phyloP scores from a whole-genome alignment of 2,797 vertebrate genomes.

The Phoxinus dragarum region DNA sequence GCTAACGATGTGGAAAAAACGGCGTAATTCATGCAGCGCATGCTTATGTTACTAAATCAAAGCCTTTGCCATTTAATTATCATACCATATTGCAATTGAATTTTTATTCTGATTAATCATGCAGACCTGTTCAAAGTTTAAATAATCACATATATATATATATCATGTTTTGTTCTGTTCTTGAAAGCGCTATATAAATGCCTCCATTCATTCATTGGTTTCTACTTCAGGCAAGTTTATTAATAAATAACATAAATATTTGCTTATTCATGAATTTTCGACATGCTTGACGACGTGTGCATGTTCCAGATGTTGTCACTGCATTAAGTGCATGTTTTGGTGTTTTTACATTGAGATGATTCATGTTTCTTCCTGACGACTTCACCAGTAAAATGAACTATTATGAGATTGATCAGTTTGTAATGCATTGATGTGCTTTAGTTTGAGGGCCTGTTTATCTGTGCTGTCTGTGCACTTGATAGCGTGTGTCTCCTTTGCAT shows the following conservation, averaged over 20 bases:
- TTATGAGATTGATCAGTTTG: background rate
- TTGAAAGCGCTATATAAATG: too few relatives aligned
- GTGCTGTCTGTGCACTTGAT: conserved; percentile 53
- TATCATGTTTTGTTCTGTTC: background rate
- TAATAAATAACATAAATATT: background rate
- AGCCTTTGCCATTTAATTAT: background rate
- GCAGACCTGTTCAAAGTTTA: background rate
- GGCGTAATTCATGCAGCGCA: background rate
- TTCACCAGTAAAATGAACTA: background rate
- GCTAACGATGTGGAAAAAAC: background rate
- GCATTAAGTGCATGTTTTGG: background rate
- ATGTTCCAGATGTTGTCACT: background rate
- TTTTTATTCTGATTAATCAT: background rate
- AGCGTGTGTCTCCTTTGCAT: conserved; percentile 64
- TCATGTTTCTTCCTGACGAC: background rate
- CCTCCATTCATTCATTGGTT: background rate
- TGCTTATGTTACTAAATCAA: background rate
- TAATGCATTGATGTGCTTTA: background rate
- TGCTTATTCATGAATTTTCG: background rate
- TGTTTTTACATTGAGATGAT: background rate
- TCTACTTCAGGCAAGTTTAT: background rate
- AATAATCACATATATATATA: background rate
- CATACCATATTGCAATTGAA: background rate
- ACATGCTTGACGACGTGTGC: background rate
- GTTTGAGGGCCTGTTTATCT: background rate